Base-by-base conservation (phyloP, 2,888 invertebrate species). In the Rhingia campestris region DNA sequence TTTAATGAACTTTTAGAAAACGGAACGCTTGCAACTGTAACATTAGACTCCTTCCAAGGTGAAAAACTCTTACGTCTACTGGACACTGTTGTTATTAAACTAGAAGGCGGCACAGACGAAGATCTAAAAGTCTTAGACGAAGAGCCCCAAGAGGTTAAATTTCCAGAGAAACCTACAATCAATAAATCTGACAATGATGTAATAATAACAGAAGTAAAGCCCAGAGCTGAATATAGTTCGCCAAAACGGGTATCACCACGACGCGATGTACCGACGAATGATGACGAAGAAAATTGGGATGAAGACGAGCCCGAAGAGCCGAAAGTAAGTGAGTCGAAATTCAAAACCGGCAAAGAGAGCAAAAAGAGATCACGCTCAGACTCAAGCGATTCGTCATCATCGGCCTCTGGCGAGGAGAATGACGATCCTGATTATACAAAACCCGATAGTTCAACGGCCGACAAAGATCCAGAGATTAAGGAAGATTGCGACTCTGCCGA, bases 71-170 rank as follows among this genome's bases (percentile, higher is more conserved):
- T 99, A 59, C 95, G 96, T 87, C 92, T 99, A 7, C 93, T 99
- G 76, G 99, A 99, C 91, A 97, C 98, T 70, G 98, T 98, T 49
- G 99, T 99, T 5, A 98, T 99, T 85, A 97, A 97, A 91, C 92
- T 99, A 51, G 99, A 99, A 92, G 99, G 98, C 22, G 97, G 97
- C 0, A 95, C 95, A 0, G 97, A 97, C 54, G 96, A 96, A 88
- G 99, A 99, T 92, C 92, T 98, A 14, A 95, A 95, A 87, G 93
- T 95, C 33, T 92, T 99, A n/a, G 97, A 98, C 88, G 93, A 95
- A 87, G 94, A 94, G 87, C 92, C 91, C 86, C 88, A 86, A 74
- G 89, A 89, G 32, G 39, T 82, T 0, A 86, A 86, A 3, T 86
- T 87, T 32, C 87, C 87, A 30, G 91, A 91, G 43, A 88, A 89